Evolutionary conservation across 1,140 invertebrate genomes (phyloP), one percentile per base, ranked within the genome.

Genomic region (Muscidifurax raptorellus): DNA sequence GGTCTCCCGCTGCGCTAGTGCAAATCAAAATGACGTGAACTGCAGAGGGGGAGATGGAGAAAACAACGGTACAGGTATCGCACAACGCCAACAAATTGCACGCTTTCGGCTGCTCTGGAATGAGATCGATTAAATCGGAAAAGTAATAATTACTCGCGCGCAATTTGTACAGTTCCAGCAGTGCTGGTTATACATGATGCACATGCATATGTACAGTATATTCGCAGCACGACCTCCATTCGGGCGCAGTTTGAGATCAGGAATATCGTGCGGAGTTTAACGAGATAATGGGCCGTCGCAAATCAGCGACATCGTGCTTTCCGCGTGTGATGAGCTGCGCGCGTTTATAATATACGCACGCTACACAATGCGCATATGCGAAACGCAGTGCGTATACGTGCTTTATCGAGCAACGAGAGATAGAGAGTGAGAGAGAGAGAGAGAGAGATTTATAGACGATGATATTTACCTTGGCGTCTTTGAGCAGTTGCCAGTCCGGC

Each of bases 401-500:
- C 36, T 10, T 40, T 40, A 40, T 40, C 9, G 36, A 40, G 10
- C 9, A 40, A 40, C 36, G 36, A 9, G 36, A 36, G 36, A 9
- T 6, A 36, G 32, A 36, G 32, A 36, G 2, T 6, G 32, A 36
- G 32, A 36, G 32, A 36, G 3, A 36, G 32, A 36, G 32, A 36
- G 32, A 36, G 32, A 36, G 32, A 36, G 36, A 40, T 40, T 40
- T 82, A 78, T 75, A 22, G 4, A 28, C 28, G 52, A 52, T 22
- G 69, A 27, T 74, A 80, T 44, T 12, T 91, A 96, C 96, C 94
- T 97, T 97, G 25, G 97, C 96, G 89, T 97, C 96, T 74, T 95
- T 94, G n/a, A 98, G 93, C 10, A 97, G 92, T 87, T 96, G 94
- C 97, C 97, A 98, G 78, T 96, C 95, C n/a, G 97, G 97, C 83